These are phyloP conservation scores for Sphaerophoria taeniata DNA, from an alignment of 2,888 invertebrate species.

Conservation along the genomic window DNA sequence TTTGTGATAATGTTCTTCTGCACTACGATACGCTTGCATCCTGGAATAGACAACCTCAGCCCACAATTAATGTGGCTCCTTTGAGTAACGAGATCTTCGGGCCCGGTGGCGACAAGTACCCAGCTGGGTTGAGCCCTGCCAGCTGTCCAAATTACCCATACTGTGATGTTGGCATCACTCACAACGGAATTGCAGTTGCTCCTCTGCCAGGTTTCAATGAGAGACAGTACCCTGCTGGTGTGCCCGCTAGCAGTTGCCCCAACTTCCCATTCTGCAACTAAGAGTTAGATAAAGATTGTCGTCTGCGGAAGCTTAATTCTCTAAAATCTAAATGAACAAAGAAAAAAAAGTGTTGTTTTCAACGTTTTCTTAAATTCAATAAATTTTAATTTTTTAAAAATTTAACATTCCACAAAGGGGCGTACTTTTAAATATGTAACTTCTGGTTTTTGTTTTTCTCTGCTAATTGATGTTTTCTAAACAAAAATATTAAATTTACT, in stretches of 20 bases:
- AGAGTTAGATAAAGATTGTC: constrained; percentile 28
- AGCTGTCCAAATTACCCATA: constrained; percentile 84
- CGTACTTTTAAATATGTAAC: constrained; percentile 3
- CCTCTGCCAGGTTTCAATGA: constrained; percentile 83
- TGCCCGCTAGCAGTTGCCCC: constrained; percentile 83
- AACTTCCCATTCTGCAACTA: constrained; percentile 83
- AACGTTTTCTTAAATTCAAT: constrained; percentile 60
- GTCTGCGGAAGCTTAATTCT: too few relatives aligned
- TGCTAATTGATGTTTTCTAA: too few relatives aligned
- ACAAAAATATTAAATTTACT: constrained; percentile 37
- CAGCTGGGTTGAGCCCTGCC: constrained; percentile 83
- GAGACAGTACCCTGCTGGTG: constrained; percentile 83
- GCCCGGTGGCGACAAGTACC: constrained; percentile 82
- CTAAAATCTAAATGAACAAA: too few relatives aligned
- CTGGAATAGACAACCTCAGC: constrained; percentile 76
- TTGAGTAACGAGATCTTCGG: constrained; percentile 73
- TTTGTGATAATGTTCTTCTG: constrained; percentile 83
- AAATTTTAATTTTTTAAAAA: constrained; percentile 62
- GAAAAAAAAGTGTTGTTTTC: not conserved
- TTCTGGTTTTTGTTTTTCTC: not conserved
- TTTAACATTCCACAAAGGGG: constrained; percentile 28
- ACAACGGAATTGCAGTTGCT: constrained; percentile 80
- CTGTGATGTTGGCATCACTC: constrained; percentile 82
- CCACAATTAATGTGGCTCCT: constrained; percentile 76
- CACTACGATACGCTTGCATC: constrained; percentile 80